Base-by-base conservation (phyloP, 2,797 vertebrate genomes). In the Phrynocephalus vlangalii region DNA sequence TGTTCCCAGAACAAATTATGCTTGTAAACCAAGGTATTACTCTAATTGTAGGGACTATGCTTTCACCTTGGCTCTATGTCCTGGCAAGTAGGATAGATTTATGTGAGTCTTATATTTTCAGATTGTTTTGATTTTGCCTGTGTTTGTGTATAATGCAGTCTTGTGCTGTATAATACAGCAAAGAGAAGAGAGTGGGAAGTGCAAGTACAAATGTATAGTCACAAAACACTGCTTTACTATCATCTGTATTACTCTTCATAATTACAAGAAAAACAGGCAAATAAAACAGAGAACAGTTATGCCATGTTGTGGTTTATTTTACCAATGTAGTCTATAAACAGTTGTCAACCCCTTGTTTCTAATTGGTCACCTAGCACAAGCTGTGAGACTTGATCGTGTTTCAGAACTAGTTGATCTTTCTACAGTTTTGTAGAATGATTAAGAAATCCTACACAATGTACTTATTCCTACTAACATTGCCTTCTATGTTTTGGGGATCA, bases 401-500 rank as follows among this genome's bases (percentile, higher is more conserved):
- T 90, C 91, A 87, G 90, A 87, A 77, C 67, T 24, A 0, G 0
- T 30, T 82, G 33, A 15, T 76, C 91, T 93, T 92, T 88, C 83
- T 89, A 5, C 76, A 87, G 67, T 92, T 94, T 91, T 80, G 52
- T 88, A 89, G 90, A 92, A 88, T n/a, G 73, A 84, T 93, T 89
- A 89, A 91, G 86, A 92, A 86, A 87, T 82, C 84, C 88, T 87
- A 0, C 24, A 78, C 0, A 7, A 72, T 86, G 89, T 93, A 81
- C 71, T 94, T 94, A 94, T 92, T 92, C 91, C 81, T 28, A 89
- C 89, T 88, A 84, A 79, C 77, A 80, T 78, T 72, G 33, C 13
- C 33, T 80, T 26, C 20, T 10, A 16, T 79, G 79, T 92, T 93
- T 82, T 82, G 83, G 15, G 68, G 89, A 92, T 90, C 89, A 94